A percentile compares a stretch with the other conserved stretches of the same genome.
These are phyloP conservation scores for Myopa tessellatipennis DNA, from an alignment of 2,888 invertebrate species.

Conservation along the genomic window DNA sequence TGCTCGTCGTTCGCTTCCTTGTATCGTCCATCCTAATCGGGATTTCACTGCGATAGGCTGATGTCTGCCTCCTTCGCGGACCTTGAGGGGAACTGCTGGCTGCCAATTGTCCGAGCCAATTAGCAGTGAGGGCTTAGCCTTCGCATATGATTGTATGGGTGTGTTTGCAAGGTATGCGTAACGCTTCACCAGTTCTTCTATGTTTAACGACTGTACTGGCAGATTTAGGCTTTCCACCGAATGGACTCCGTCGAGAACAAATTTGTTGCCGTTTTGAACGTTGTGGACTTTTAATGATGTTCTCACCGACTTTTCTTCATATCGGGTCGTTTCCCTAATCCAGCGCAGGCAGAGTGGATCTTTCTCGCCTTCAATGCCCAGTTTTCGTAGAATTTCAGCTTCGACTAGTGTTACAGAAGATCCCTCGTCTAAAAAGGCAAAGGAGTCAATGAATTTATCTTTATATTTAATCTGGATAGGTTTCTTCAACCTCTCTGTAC, in stretches of 20 bases:
- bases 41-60: constrained; percentile 38
- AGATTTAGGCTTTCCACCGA: neutral
- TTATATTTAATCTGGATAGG: constrained; percentile 11
- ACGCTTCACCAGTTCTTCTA: constrained; percentile 12
- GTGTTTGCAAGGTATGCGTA: neutral
- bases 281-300: neutral
- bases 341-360: constrained; percentile 29
- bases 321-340: neutral
- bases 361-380: constrained; percentile 23
- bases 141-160: neutral
- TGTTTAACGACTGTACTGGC: neutral
- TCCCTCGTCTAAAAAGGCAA: constrained; percentile 32
- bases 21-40: constrained; percentile 36
- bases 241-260: neutral
- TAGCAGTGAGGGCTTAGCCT: constrained; percentile 32
- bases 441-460: constrained; percentile 14
- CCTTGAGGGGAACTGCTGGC: constrained; percentile 34
- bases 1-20: constrained; percentile 10
- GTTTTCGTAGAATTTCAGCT: constrained; percentile 20
- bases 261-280: neutral
- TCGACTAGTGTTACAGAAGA: constrained; percentile 39
- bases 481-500: neutral
- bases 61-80: constrained; percentile 34
- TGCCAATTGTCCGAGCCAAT: constrained; percentile 40
- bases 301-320: neutral